These are phyloP conservation scores for Slavum lentiscoides DNA, from an alignment of 2,888 invertebrate species.

Conservation along the genomic window DNA sequence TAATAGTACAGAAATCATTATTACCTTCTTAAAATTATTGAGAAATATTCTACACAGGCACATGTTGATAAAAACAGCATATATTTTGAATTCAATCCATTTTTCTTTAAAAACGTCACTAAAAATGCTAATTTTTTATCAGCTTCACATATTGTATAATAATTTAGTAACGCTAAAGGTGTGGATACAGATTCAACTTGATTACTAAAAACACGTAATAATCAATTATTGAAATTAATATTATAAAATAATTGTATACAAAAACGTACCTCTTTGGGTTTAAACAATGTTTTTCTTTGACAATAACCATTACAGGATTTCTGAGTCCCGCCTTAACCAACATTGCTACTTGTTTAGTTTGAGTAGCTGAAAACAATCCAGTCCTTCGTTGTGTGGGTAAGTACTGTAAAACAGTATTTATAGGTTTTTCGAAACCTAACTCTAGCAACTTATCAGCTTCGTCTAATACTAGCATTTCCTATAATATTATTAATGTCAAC, in stretches of 20 bases:
- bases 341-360: slow-evolving; percentile 90
- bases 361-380: slow-evolving; percentile 98
- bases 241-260: background rate
- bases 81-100: slow-evolving; percentile 67
- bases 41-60: slow-evolving; percentile 90
- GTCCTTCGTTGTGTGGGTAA: slow-evolving; percentile 92
- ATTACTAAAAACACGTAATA: slow-evolving; percentile 41
- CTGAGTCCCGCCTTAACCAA: slow-evolving; percentile 90
- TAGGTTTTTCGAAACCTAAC: slow-evolving; percentile 82
- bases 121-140: slow-evolving; percentile 81
- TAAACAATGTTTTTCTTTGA: slow-evolving; percentile 78
- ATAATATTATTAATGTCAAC: slow-evolving; percentile 26
- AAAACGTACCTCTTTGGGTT: slow-evolving; percentile 50
- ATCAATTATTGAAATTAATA: slow-evolving; percentile 8
- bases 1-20: background rate
- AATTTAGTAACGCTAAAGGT: slow-evolving; percentile 66
- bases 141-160: slow-evolving; percentile 76
- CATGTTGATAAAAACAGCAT: slow-evolving; percentile 93
- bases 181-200: slow-evolving; percentile 58
- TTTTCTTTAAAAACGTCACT: slow-evolving; percentile 74
- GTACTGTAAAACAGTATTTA: slow-evolving; percentile 86
- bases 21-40: slow-evolving; percentile 59
- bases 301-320: slow-evolving; percentile 87
- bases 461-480: slow-evolving; percentile 91
- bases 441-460: slow-evolving; percentile 95